Evolutionary conservation across 2,113 vertebrate genomes (phyloP), one percentile per base, ranked within the genome.

Genomic region (Phylloscopus trochiloides): DNA sequence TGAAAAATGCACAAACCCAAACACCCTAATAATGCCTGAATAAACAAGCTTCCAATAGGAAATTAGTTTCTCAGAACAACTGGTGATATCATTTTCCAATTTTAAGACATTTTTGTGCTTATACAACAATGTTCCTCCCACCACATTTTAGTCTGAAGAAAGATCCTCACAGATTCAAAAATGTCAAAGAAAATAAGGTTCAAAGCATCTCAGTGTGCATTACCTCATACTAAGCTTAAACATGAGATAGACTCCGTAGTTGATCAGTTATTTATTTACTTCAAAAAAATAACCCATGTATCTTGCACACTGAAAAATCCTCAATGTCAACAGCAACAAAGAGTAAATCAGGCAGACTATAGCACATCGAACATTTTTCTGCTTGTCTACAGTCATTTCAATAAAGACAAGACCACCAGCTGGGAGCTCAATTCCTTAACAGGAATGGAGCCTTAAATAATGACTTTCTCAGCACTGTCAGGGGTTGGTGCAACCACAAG

Each of bases 351-450:
- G 38, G 45, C 19, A 54, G 6, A 11, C 26, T n/a, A 17, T 20
- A 81, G 34, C 1, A 2, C 31, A 50, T 3, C 10, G 32, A 48
- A 13, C 4, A 5, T 63, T 17, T 26, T 45, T 31, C 11, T 29
- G 10, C 73, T 59, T 57, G n/a, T 10, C 71, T 50, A 24, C 47
- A 61, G 32, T 6, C 20, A 40, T 16, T 79, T 83, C 54, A 45
- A 13, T 22, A 63, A 38, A 76, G 50, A 43, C 31, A 42, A 62
- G 21, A 51, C 19, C 24, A 57, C 5, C 14, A 34, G 24, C 4
- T 0, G 0, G 17, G 18, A 78, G 29, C 21, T 28, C 20, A 45
- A 3, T 2, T 16, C 32, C 32, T 21, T 9, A 92, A 45, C 11
- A 68, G 42, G 52, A 57, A 51, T 0, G 0, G 9, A 76, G 42